Evolutionary conservation across 2,113 vertebrate species (phyloP).

Genomic region (Notothenia rossii): DNA sequence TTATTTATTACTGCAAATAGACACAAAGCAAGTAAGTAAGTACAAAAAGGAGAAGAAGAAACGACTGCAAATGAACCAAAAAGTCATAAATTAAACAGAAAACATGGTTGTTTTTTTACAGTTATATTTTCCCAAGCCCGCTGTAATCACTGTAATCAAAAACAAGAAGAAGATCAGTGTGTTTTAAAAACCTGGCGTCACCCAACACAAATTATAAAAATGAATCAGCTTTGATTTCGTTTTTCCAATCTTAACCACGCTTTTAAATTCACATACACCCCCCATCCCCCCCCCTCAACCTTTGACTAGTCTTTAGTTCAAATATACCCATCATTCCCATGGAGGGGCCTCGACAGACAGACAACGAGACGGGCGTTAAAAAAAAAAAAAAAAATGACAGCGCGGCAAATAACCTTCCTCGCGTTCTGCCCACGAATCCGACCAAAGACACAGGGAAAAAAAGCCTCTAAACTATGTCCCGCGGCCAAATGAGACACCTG

Average conservation of each 20-base stretch:
- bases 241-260: background rate
- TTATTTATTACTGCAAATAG: no score
- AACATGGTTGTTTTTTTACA: no score
- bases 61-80: no score
- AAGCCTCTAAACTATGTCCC: constrained; percentile 65
- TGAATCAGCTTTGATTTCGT: constrained; percentile 41
- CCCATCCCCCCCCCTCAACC: no score
- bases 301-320: constrained; percentile 5
- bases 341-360: constrained; percentile 55
- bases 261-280: no score
- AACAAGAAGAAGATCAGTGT: no score
- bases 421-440: constrained; percentile 66
- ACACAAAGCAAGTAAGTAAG: no score
- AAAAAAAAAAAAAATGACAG: constrained; percentile 57
- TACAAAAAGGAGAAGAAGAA: no score
- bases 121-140: no score
- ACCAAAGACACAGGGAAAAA: constrained; percentile 55
- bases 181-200: no score
- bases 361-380: constrained; percentile 40
- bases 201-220: constrained; percentile 10
- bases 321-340: constrained; percentile 66
- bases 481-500: constrained; percentile 90
- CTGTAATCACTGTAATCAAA: no score
- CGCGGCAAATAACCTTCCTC: constrained; percentile 71
- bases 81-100: no score